Percentiles rank a stretch among this genome's conserved stretches.
These are phyloP conservation scores for Rhadinocentrus ornatus DNA, from an alignment of 2,797 vertebrate genomes.

Conservation along the genomic window DNA sequence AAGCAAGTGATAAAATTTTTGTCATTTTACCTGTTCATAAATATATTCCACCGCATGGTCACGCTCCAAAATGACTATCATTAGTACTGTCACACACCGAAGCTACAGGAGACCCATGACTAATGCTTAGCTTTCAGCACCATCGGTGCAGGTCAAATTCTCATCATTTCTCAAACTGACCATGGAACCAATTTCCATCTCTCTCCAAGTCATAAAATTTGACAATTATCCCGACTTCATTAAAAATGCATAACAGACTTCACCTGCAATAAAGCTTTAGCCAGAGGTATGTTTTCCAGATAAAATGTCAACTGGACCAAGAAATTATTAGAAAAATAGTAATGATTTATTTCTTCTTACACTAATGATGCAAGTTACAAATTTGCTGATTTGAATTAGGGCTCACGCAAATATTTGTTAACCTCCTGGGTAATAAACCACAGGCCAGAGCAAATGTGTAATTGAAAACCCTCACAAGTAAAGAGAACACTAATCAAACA, in stretches of 20 bases:
- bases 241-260: constrained; percentile 93
- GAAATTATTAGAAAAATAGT: constrained; percentile 83
- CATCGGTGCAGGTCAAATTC: constrained; percentile 87
- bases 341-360: constrained; percentile 78
- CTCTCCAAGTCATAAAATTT: constrained; percentile 92
- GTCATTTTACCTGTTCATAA: constrained; percentile 87
- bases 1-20: constrained; percentile 76
- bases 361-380: constrained; percentile 72
- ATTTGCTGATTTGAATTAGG: constrained; percentile 47
- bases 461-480: constrained; percentile 7
- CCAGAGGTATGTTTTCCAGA: constrained; percentile 85
- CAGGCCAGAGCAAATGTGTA: constrained; percentile 3
- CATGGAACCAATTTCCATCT: constrained; percentile 93
- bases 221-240: constrained; percentile 93
- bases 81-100: constrained; percentile 90
- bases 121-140: constrained; percentile 89
- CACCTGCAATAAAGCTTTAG: constrained; percentile 89
- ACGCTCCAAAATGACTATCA: constrained; percentile 92
- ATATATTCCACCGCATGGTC: constrained; percentile 88
- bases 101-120: constrained; percentile 88
- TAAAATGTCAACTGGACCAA: constrained; percentile 82
- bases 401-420: constrained; percentile 47
- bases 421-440: constrained; percentile 8
- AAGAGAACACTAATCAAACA: constrained; percentile 15
- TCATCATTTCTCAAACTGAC: constrained; percentile 95